Conservation (phyloP, 2,888 invertebrate species). For the Andrena bicolor region DNA sequence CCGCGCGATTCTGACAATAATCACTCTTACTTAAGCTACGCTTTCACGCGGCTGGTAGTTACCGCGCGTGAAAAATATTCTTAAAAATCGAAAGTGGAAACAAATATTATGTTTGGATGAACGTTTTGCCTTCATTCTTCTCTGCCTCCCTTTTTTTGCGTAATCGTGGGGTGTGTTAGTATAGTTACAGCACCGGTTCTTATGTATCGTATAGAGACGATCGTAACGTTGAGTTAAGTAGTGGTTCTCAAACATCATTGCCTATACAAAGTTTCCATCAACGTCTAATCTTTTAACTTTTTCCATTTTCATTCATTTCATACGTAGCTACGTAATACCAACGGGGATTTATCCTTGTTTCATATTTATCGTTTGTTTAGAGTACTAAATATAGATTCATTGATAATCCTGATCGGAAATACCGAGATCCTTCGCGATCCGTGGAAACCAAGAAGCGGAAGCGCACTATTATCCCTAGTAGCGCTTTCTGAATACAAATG, state of each 20-base stretch:
- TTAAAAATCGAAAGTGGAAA: conserved; percentile 37
- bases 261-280: not conserved
- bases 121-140: conserved; percentile 11
- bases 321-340: too few relatives aligned
- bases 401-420: conserved; percentile 10
- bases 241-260: conserved; percentile 48
- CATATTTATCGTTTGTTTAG: not conserved
- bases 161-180: conserved; percentile 24
- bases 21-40: conserved; percentile 16
- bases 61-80: conserved; percentile 42
- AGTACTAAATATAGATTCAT: not conserved
- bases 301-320: not conserved
- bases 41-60: conserved; percentile 26
- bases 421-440: conserved; percentile 28
- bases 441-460: conserved; percentile 54
- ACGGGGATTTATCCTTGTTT: not conserved
- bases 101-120: conserved; percentile 17
- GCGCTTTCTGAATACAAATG: conserved; percentile 56
- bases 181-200: conserved; percentile 22
- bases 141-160: not conserved
- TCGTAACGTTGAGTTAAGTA: conserved; percentile 30
- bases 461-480: conserved; percentile 48
- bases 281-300: not conserved
- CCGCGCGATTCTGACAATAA: not conserved
- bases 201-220: conserved; percentile 2